Evolutionary conservation across 2,113 vertebrate genomes (phyloP).

Genomic region (Oncorhynchus mykiss): DNA sequence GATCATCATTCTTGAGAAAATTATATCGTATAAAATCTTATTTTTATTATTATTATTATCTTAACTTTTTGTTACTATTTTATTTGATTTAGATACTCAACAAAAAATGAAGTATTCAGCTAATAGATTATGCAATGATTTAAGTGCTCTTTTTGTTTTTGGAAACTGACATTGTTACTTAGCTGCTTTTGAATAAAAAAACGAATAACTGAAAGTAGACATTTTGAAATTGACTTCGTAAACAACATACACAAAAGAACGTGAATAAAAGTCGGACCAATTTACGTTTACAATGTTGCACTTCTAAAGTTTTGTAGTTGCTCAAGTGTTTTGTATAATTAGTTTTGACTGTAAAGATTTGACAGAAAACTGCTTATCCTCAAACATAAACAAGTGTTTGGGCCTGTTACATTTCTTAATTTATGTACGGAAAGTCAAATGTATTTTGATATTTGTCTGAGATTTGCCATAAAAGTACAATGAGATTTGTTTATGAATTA

Average conservation of each 20-base stretch:
- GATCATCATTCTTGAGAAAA: constrained; percentile 47
- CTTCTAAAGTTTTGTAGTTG: constrained; percentile 50
- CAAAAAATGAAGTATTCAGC: constrained; percentile 63
- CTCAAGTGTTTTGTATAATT: constrained; percentile 36
- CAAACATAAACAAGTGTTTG: constrained; percentile 20
- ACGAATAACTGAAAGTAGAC: background rate
- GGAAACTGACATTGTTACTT: constrained; percentile 67
- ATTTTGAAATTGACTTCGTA: constrained; percentile 11
- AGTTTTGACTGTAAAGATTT: background rate
- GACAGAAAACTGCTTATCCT: constrained; percentile 48
- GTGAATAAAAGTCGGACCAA: constrained; percentile 65
- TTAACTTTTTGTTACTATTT: constrained; percentile 63
- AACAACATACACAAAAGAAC: constrained; percentile 39
- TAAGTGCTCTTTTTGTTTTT: constrained; percentile 73
- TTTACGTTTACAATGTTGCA: constrained; percentile 64
- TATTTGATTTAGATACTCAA: constrained; percentile 76
- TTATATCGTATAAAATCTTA: constrained; percentile 78
- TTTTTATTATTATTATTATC: too few species aligned
- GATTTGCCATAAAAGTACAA: constrained; percentile 8
- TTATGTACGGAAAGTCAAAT: constrained; percentile 74
- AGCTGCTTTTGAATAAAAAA: constrained; percentile 63
- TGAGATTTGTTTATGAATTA: constrained; percentile 3
- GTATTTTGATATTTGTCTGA: constrained; percentile 53
- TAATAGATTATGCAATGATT: constrained; percentile 68
- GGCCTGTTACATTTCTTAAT: constrained; percentile 72